Evolutionary conservation across 2,888 invertebrate genomes (phyloP).

Genomic region (Zaprionus lineosus): DNA sequence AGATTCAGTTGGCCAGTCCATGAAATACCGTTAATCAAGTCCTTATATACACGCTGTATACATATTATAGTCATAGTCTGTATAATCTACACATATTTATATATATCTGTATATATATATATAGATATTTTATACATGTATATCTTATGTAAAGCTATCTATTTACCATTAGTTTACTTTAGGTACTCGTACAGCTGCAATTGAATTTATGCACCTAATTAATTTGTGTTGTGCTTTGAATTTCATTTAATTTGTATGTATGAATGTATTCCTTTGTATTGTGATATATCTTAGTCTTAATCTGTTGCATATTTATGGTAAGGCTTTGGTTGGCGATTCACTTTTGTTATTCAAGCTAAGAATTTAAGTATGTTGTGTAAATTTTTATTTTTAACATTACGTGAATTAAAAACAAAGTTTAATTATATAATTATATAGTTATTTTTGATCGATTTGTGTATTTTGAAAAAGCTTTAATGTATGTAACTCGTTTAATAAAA

Average conservation of each 20-base stretch:
- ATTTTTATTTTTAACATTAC: conserved; percentile 39
- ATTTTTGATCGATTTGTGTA: conserved; percentile 30
- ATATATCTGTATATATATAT: conserved; percentile 17
- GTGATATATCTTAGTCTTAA: conserved; percentile 79
- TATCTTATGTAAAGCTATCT: conserved; percentile 9
- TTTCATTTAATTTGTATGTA: conserved; percentile 75
- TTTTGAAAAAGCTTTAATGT: conserved; percentile 71
- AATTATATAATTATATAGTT: conserved; percentile 15
- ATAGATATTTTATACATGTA: conserved; percentile 11
- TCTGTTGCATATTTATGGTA: conserved; percentile 76
- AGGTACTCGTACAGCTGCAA: conserved; percentile 30
- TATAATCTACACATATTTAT: conserved; percentile 1
- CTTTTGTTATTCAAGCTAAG: neutral
- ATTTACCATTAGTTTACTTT: neutral
- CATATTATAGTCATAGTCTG: conserved; percentile 47
- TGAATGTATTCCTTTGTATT: conserved; percentile 80
- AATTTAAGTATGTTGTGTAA: conserved; percentile 25
- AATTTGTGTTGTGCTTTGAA: conserved; percentile 56
- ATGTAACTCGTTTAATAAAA: conserved; percentile 58
- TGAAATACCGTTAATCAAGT: conserved; percentile 27
- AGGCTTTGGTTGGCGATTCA: conserved; percentile 43
- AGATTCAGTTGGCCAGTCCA: conserved; percentile 32
- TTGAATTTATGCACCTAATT: conserved; percentile 30
- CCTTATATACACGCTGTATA: conserved; percentile 56
- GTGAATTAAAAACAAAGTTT: conserved; percentile 20